Percentiles rank a stretch among this genome's conserved stretches.
Conservation (phyloP, 2,888 invertebrate genomes). For the Coenonympha arcania region DNA sequence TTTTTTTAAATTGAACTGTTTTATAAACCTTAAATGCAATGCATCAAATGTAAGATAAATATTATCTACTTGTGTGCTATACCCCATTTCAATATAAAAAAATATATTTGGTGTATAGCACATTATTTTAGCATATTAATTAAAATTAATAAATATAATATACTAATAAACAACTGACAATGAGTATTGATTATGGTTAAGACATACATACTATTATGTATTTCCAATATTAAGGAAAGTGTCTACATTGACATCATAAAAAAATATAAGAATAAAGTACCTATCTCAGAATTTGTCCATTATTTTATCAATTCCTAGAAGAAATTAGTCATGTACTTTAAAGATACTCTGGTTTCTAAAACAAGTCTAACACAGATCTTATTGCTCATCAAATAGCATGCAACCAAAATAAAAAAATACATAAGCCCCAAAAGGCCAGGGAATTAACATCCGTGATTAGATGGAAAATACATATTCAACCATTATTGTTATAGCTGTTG, state of each 20-base stretch:
- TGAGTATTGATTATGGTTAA: slow-evolving; percentile 43
- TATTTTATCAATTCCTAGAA: slow-evolving; percentile 21
- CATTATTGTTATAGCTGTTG: background rate
- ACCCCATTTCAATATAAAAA: slow-evolving; percentile 39
- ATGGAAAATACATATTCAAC: background rate
- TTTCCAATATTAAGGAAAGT: slow-evolving; percentile 60
- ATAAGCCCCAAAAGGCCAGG: too few relatives aligned
- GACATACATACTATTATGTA: too few relatives aligned
- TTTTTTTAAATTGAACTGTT: slow-evolving; percentile 72
- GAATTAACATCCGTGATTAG: background rate
- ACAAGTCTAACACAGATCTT: too few relatives aligned
- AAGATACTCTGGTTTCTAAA: too few relatives aligned
- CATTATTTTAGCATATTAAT: slow-evolving; percentile 43
- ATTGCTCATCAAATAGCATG: too few relatives aligned
- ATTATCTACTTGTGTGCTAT: slow-evolving; percentile 60
- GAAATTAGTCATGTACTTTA: background rate
- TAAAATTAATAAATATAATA: slow-evolving; percentile 23
- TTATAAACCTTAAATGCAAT: slow-evolving; percentile 66
- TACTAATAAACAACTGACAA: slow-evolving; percentile 28
- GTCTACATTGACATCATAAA: slow-evolving; percentile 67
- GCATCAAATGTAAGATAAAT: slow-evolving; percentile 73
- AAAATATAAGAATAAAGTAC: slow-evolving; percentile 44
- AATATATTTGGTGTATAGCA: slow-evolving; percentile 29
- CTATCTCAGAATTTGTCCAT: slow-evolving; percentile 31
- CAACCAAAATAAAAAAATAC: too few relatives aligned